phyloP scores from a whole-genome alignment of 2,113 vertebrate species.

The Scophthalmus maximus region DNA sequence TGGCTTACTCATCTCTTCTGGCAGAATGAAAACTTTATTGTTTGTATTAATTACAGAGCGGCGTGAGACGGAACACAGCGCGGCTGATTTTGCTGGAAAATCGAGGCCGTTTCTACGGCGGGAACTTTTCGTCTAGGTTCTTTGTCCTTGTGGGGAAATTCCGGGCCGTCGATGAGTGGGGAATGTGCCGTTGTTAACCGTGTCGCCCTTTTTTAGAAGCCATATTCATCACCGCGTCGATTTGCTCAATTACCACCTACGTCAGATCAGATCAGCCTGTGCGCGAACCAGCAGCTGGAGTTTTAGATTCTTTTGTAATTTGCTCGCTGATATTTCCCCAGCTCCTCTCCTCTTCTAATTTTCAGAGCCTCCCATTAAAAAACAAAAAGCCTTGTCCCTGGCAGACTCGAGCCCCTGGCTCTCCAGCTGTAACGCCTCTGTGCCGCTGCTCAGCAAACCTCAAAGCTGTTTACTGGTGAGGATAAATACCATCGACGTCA shows the following conservation, averaged over 20 bases:
- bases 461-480: constrained; percentile 59
- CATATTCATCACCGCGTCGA: constrained; percentile 5
- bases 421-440: neutral
- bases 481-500: constrained; percentile 58
- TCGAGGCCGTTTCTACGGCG: too few species aligned
- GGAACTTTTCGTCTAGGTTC: too few species aligned
- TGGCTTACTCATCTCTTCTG: constrained; percentile 30
- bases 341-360: constrained; percentile 50
- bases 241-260: constrained; percentile 30
- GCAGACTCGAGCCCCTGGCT: neutral
- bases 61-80: too few species aligned
- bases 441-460: constrained; percentile 35
- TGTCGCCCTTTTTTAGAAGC: neutral
- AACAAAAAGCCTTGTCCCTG: constrained; percentile 34
- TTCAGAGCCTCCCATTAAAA: constrained; percentile 45
- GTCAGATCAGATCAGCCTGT: constrained; percentile 33
- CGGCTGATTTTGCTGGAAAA: too few species aligned
- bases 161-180: too few species aligned
- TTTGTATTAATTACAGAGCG: too few species aligned
- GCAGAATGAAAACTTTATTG: constrained; percentile 9
- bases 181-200: too few species aligned
- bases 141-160: too few species aligned
- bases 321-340: constrained; percentile 46
- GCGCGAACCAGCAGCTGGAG: constrained; percentile 49
- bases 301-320: constrained; percentile 56